Evolutionary conservation across 1,140 invertebrate species (phyloP).

Genomic region (Cherax quadricarinatus): DNA sequence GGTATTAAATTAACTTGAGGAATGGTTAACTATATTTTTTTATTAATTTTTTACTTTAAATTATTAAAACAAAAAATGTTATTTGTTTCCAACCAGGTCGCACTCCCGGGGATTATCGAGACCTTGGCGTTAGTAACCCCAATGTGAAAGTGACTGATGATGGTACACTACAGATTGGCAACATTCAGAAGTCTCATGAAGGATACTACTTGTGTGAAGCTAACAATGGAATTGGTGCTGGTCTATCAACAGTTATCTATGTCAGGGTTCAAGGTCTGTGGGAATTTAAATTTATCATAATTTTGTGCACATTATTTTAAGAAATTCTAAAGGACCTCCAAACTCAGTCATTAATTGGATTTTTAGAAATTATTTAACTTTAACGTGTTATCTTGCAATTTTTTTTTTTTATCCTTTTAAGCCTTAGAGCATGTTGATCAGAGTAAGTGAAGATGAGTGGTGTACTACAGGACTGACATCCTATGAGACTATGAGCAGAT

Average conservation of each 20-base stretch:
- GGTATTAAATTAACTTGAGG: no score
- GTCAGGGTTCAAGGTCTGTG: slow-evolving; percentile 92
- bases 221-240: slow-evolving; percentile 95
- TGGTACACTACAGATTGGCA: slow-evolving; percentile 90
- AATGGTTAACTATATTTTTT: not conserved
- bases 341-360: no score
- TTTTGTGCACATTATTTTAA: no score
- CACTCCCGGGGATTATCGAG: slow-evolving; percentile 93
- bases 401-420: no score
- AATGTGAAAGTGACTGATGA: slow-evolving; percentile 93
- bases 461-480: no score
- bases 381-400: no score
- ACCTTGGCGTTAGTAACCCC: slow-evolving; percentile 89
- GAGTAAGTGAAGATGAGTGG: no score
- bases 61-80: not conserved
- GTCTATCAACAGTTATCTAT: slow-evolving; percentile 93
- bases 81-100: slow-evolving; percentile 82
- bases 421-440: no score
- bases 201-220: slow-evolving; percentile 97
- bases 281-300: not conserved
- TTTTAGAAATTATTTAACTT: no score
- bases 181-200: slow-evolving; percentile 94
- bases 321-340: no score
- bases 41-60: not conserved
- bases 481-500: no score